Base-by-base conservation (phyloP, 2,113 vertebrate genomes). In the Sakesphorus luctuosus region DNA sequence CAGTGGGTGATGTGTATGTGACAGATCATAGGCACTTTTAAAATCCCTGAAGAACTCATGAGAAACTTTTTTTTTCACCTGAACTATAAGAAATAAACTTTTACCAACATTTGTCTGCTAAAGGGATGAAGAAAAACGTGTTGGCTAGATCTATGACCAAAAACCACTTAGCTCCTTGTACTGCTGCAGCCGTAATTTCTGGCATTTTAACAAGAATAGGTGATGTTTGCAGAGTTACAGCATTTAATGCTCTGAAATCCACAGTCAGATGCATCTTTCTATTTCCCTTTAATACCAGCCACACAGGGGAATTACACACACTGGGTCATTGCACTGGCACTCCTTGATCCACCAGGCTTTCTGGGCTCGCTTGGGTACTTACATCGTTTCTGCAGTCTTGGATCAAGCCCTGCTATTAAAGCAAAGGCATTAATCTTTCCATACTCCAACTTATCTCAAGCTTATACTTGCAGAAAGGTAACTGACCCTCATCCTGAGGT, bases 301-400 rank as follows among this genome's bases (percentile, higher is more conserved):
- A 68, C 73, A 47, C 56, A 31, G 80, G 65, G 81, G 93, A 96
- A 95, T 95, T 89, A 72, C 91, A 81, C 73, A 84, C 65, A 8
- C 76, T 78, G 94, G 94, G 95, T 97, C 95, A 95, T n/a, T 96
- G 95, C 95, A 72, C 80, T 84, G 94, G 93, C 94, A 93, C 81
- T 93, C 94, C 94, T 59, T 36, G 91, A 96, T 95, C 86, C 86
- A 90, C 72, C 83, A 84, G 76, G 33, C 91, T 93, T 72, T 33
- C 73, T 78, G 94, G 82, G 82, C 94, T 96, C 52, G 11, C 95
- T 25, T 84, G 80, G 83, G 17, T 78, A 84, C 84, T 84, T 53
- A 61, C 35, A 72, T 62, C 3, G 0, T 67, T 89, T 92, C 89
- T 89, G 76, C 68, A 88, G 56, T 74, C 90, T 90, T 90, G 91